A percentile compares a stretch with the other conserved stretches of the same genome.
phyloP scores from a whole-genome alignment of 2,113 vertebrate genomes.

The Ranitomeya imitator region DNA sequence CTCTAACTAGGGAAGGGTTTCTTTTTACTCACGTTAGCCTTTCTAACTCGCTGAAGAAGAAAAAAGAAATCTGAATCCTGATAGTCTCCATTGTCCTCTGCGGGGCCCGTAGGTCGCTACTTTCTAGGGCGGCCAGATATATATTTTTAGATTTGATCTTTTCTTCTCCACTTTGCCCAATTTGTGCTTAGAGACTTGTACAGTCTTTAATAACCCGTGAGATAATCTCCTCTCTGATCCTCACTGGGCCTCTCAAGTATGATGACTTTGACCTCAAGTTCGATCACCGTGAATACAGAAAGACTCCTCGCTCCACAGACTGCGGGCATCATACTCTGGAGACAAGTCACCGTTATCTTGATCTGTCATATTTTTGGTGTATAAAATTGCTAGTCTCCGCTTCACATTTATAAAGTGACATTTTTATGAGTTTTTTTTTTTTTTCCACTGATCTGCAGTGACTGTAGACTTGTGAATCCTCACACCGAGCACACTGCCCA shows the following conservation, averaged over 20 bases:
- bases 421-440: neutral
- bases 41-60: neutral
- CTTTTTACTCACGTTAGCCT: neutral
- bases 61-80: too few relatives aligned
- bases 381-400: neutral
- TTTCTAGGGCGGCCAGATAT: neutral
- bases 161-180: slow-evolving; percentile 41
- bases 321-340: neutral
- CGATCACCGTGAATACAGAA: neutral
- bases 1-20: neutral
- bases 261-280: slow-evolving; percentile 45
- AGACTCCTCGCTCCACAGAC: neutral
- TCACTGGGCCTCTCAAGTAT: slow-evolving; percentile 26
- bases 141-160: slow-evolving; percentile 31
- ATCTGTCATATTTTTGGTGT: neutral
- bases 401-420: neutral
- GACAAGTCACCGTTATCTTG: neutral
- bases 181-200: slow-evolving; percentile 36
- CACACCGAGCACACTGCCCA: too few relatives aligned
- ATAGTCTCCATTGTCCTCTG: neutral
- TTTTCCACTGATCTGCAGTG: neutral
- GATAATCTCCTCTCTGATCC: slow-evolving; percentile 53
- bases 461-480: too few relatives aligned
- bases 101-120: neutral
- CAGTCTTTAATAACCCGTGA: slow-evolving; percentile 48